Evolutionary conservation across 2,888 invertebrate genomes (phyloP), one percentile per base, ranked within the genome.

Genomic region (Apamea sordens): DNA sequence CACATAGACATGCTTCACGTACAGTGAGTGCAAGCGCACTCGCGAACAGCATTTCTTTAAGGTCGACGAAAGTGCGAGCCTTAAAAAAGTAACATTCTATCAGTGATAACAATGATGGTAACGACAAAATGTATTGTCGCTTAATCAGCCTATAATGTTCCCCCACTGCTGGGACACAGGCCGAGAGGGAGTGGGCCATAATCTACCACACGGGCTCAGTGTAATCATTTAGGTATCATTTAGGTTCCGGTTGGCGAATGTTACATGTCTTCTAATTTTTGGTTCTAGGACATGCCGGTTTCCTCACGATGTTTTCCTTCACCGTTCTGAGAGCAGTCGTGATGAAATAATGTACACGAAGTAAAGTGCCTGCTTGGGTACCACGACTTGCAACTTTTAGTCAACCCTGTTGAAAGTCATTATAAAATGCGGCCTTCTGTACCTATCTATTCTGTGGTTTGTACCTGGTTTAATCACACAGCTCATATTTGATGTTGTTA

Each of bases 401-500:
- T 18, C 2, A n/a, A 11, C 21, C 28, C 3, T 13, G 47, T 69
- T 47, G 28, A 69, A 28, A 69, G 21, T 69, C 21, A 13, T 8
- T 21, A 1, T 21, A 4, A 11, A 0, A 44, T 8, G 5, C 2
- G 7, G 18, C 4, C 67, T 80, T 82, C 67, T 80, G 59, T 7
- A 47, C 1, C 0, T 24, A 2, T 24, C 10, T 70, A 18, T 59
- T 56, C 0, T 2, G 50, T 44, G 61, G 28, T 44, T 36, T 64
- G 0, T 50, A 21, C 18, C 59, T 15, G 0, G 73, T 84, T 86
- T 80, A 84, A 86, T 86, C 47, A 80, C 64, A 67, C 47, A 69
- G 70, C 76, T 86, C 85, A 86, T 85, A 86, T 79, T 85, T 85
- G 63, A 85, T 85, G 76, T 65, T 68, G 72, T 79, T 85, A 80